Base-by-base conservation (phyloP, 2,797 vertebrate genomes). In the Uromys caudimaculatus region DNA sequence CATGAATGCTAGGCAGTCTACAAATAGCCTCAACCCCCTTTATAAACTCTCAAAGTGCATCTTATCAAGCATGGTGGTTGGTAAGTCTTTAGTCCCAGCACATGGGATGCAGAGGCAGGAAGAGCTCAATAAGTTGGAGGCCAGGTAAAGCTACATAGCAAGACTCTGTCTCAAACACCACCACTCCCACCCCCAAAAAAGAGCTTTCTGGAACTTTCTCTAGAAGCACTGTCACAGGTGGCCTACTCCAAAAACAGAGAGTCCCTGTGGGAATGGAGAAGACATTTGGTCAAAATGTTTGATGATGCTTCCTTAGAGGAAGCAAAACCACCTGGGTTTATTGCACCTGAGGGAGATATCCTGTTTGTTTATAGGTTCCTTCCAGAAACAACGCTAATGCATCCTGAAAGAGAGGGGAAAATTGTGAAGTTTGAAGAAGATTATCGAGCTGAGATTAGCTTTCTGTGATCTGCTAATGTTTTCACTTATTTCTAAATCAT, bases 401-500 rank as follows among this genome's bases (percentile, higher is more conserved):
- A 77, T 97, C 86, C 94, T 97, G 93, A 97, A 98, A 97, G 90
- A 98, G 95, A 97, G 95, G 97, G 96, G 97, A 97, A 98, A 98
- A 98, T 92, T 93, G 94, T 95, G 91, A 97, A 94, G 92, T 98
- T 98, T 97, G 95, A 97, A 98, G 52, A n/a, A 98, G 98, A 98
- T 98, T 97, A 98, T 98, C 98, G 98, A 98, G 98, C 96, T 97
- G 95, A 97, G 97, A 98, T 98, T 98, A 97, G 94, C 38, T 64
- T 97, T 97, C 98, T 98, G 97, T 98, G 98, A 98, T 98, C 98
- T 98, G 97, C 93, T 95, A 95, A 95, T 98, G 97, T 98, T 98
- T 98, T 98, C 95, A 97, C 98, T 98, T 98, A 98, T 98, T 98
- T 98, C 98, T 98, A 98, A 99, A 98, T 98, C 98, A 92, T 97